phyloP scores from a whole-genome alignment of 2,113 vertebrate species.

The Melanotaenia duboulayi region DNA sequence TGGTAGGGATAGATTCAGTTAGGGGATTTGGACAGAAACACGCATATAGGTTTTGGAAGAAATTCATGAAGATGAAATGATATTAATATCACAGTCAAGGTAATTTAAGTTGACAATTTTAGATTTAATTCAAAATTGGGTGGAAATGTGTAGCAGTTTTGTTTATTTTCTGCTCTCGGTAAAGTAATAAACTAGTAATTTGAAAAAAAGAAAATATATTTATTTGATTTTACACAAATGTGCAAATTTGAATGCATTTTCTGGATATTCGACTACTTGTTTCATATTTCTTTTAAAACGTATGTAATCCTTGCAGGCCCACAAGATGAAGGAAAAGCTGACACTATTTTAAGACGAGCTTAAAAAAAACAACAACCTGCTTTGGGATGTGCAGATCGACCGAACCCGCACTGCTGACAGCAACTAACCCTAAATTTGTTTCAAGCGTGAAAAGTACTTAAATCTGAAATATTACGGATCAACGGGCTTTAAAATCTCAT shows the following conservation, averaged over 20 bases:
- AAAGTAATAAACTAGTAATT: neutral
- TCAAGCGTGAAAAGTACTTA: neutral
- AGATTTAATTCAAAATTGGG: slow-evolving; percentile 12
- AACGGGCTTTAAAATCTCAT: slow-evolving; percentile 45
- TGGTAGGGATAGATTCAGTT: slow-evolving; percentile 37
- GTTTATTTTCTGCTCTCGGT: neutral
- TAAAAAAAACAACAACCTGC: neutral
- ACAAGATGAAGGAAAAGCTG: neutral
- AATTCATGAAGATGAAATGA: slow-evolving; percentile 6
- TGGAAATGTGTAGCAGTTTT: neutral
- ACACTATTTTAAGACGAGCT: neutral
- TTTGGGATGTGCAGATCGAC: neutral
- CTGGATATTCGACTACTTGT: neutral
- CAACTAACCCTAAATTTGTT: slow-evolving; percentile 43
- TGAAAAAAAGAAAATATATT: neutral
- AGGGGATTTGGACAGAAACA: slow-evolving; percentile 32
- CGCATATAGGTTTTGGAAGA: neutral
- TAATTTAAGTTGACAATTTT: slow-evolving; percentile 15
- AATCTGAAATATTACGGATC: slow-evolving; percentile 15
- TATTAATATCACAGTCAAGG: slow-evolving; percentile 19
- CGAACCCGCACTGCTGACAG: slow-evolving; percentile 6
- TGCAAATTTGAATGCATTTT: neutral
- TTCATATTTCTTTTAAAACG: rapidly evolving
- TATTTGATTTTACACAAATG: neutral
- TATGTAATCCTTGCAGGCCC: neutral